Percentiles rank a stretch among this genome's conserved stretches.
phyloP scores from a whole-genome alignment of 2,888 invertebrate species.

The Cephalotes varians region DNA sequence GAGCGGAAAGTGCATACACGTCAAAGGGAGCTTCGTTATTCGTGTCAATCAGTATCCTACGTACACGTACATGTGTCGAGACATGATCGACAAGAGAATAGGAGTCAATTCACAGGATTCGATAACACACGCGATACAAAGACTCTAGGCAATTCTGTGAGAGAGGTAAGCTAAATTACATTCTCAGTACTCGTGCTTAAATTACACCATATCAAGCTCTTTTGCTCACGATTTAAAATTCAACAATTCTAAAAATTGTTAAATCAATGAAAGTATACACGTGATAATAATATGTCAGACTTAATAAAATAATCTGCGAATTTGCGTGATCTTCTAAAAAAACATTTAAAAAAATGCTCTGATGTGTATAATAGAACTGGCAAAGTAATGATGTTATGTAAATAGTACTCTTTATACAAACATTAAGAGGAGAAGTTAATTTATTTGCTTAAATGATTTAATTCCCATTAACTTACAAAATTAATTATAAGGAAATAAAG shows the following conservation, averaged over 20 bases:
- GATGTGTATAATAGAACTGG: not conserved
- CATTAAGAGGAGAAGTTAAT: not conserved
- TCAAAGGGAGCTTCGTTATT: conserved; percentile 42
- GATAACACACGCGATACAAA: conserved; percentile 26
- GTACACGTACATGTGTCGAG: not conserved
- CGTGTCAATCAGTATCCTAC: conserved; percentile 42
- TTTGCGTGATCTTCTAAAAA: not conserved
- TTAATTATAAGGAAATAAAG: too few species aligned
- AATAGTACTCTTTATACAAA: not conserved
- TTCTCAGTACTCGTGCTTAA: not conserved
- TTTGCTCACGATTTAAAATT: not conserved
- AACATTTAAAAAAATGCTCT: not conserved
- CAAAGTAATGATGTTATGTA: not conserved
- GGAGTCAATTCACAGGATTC: conserved; percentile 36
- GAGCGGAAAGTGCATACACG: conserved; percentile 43
- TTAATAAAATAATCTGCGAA: not conserved
- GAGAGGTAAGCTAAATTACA: conserved; percentile 29
- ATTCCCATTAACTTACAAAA: not conserved
- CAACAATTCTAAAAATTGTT: not conserved
- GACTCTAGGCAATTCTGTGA: conserved; percentile 25
- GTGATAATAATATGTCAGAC: not conserved
- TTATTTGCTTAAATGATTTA: not conserved
- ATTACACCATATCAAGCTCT: conserved; percentile 1
- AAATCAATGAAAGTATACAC: not conserved
- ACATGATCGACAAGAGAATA: conserved; percentile 44